Base-by-base conservation (phyloP, 2,797 vertebrate species). In the Loriculus beryllinus region DNA sequence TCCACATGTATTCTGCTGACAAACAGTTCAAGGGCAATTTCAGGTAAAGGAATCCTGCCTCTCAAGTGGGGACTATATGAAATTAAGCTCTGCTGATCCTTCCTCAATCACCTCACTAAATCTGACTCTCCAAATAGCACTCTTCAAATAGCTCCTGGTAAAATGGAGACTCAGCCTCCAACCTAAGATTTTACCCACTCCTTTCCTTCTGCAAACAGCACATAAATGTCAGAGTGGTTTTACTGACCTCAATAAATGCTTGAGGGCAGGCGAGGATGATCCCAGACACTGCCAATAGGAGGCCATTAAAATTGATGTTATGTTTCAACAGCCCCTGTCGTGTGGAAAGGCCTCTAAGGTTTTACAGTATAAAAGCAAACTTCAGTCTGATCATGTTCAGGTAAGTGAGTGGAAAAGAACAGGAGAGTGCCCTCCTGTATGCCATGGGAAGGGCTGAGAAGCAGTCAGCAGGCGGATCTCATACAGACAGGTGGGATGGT, bases 11-110 rank as follows among this genome's bases (percentile, higher is more conserved):
- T 82, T 93, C 74, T 86, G 37, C 47, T 81, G 62, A 92, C 62
- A 85, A 88, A 57, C n/a, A 92, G 28, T 52, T 74, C 12, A 6
- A 76, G 65, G 93, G 57, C 49, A 79, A 90, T 88, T 95, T 82
- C 63, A 79, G 69, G 56, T 67, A 72, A 71, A 82, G 74, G 67
- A 94, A 78, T 88, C 74, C 51, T 62, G 23, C 42, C 70, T 47
- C 62, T 90, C 47, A 42, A 14, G 21, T 63, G 78, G 45, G 60
- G 49, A 70, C 56, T 86, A 17, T 70, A 49, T 76, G 88, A 96
- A 95, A 88, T 82, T 88, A 96, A 93, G 68, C 88, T 91, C 43
- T 5, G 3, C 35, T 90, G 87, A 94, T 91, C 85, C 68, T 48
- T 65, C 60, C 64, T 80, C 80, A 86, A 82, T 75, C 7, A 3